A percentile compares a stretch with the other conserved stretches of the same genome.
phyloP scores from a whole-genome alignment of 1,140 invertebrate species.

The Leptinotarsa undecemlineata region DNA sequence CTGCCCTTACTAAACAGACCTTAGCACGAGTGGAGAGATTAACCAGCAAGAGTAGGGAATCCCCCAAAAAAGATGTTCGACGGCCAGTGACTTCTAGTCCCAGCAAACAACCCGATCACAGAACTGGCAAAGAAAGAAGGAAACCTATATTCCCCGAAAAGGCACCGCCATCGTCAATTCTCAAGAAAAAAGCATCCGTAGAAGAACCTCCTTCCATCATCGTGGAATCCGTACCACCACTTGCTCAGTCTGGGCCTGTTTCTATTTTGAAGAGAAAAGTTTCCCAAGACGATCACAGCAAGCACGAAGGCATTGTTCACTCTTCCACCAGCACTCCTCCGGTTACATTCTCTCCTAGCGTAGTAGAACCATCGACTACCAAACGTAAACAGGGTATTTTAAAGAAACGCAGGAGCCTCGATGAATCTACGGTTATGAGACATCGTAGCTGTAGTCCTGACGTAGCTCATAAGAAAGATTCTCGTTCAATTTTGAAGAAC shows the following conservation, averaged over 20 bases:
- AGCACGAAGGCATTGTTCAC: conserved; percentile 56
- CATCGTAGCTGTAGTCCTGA: conserved; percentile 71
- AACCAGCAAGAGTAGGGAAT: conserved; percentile 56
- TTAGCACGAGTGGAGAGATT: conserved; percentile 69
- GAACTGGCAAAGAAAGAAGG: neutral
- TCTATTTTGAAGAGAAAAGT: conserved; percentile 81
- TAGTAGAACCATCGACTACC: conserved; percentile 63
- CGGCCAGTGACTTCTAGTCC: neutral
- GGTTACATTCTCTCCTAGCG: conserved; percentile 71
- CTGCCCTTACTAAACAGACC: conserved; percentile 68
- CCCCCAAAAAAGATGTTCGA: conserved; percentile 33
- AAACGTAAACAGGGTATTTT: conserved; percentile 72
- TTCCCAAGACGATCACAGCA: conserved; percentile 62
- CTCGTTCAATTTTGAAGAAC: conserved; percentile 70
- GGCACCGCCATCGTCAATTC: conserved; percentile 45
- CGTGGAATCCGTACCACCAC: conserved; percentile 29
- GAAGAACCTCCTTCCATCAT: conserved; percentile 52
- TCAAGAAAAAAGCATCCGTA: conserved; percentile 46
- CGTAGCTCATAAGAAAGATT: conserved; percentile 63
- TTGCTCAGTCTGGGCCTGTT: conserved; percentile 60
- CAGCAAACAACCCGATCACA: conserved; percentile 20
- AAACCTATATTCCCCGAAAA: conserved; percentile 22
- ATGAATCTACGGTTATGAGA: conserved; percentile 73
- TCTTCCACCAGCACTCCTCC: conserved; percentile 62
- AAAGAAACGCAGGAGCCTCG: conserved; percentile 77